A percentile compares a stretch with the other conserved stretches of the same genome.
Evolutionary conservation across 2,113 vertebrate genomes (phyloP).

Genomic region (Pandion haliaetus): DNA sequence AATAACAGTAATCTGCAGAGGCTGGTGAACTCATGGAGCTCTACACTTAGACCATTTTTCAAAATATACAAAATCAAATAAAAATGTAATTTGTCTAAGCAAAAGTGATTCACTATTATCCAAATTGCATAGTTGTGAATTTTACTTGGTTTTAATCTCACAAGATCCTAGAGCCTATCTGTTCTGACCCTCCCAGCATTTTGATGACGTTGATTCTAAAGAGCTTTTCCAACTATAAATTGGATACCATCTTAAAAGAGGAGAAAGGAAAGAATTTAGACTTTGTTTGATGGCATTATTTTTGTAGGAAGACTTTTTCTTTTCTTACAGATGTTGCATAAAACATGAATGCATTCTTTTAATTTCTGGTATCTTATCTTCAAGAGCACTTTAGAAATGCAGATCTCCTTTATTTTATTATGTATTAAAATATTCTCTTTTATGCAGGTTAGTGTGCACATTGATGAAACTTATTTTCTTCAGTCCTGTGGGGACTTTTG

Average conservation of each 20-base stretch:
- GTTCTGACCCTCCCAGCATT: not conserved
- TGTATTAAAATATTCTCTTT: not conserved
- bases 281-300: not conserved
- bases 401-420: not conserved
- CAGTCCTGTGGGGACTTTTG: not conserved
- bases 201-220: not conserved
- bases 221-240: not conserved
- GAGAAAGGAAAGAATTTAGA: not conserved
- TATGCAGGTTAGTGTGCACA: not conserved
- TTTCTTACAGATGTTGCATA: not conserved
- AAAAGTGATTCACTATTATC: not conserved
- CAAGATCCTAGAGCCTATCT: not conserved
- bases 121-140: not conserved
- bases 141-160: not conserved
- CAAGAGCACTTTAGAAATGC: not conserved
- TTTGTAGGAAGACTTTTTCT: not conserved
- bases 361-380: not conserved
- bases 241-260: not conserved
- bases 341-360: not conserved
- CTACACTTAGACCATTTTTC: not conserved
- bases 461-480: not conserved
- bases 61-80: not conserved
- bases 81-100: not conserved
- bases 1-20: not conserved
- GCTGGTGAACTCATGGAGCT: not conserved